Percentiles rank a stretch among this genome's conserved stretches.
Conservation (phyloP, 2,888 invertebrate genomes). For the Synergus japonicus region DNA sequence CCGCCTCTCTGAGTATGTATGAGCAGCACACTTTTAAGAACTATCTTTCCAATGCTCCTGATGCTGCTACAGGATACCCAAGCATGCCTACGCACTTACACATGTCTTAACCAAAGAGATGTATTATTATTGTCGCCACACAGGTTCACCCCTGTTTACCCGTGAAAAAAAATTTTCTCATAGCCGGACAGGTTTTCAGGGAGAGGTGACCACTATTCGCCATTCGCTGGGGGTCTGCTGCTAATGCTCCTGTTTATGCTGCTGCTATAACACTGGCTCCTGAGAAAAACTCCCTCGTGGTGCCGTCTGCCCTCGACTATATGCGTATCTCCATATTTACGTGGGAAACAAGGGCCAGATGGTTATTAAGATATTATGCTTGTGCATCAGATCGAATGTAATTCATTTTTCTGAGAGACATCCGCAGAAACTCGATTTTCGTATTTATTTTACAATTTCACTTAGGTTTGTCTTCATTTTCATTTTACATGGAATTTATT, state of each 20-base stretch:
- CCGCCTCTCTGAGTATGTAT: slow-evolving; percentile 45
- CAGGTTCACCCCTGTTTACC: slow-evolving; percentile 72
- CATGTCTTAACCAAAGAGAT: slow-evolving; percentile 44
- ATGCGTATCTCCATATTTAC: slow-evolving; percentile 70
- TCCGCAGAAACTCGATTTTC: slow-evolving; percentile 3
- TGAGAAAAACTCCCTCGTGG: slow-evolving; percentile 69
- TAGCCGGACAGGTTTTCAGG: slow-evolving; percentile 68
- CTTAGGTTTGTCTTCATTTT: neutral
- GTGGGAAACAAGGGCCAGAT: slow-evolving; percentile 72
- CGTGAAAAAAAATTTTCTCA: slow-evolving; percentile 70
- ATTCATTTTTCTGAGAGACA: slow-evolving; percentile 45
- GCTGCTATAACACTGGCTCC: slow-evolving; percentile 62
- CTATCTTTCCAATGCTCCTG: neutral
- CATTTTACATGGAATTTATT: no score
- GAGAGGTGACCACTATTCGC: slow-evolving; percentile 56
- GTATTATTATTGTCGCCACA: slow-evolving; percentile 70
- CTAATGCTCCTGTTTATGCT: slow-evolving; percentile 64
- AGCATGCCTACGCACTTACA: slow-evolving; percentile 43
- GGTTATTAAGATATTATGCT: slow-evolving; percentile 61
- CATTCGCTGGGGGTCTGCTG: slow-evolving; percentile 71
- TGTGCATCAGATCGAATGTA: slow-evolving; percentile 64
- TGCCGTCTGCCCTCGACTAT: slow-evolving; percentile 51
- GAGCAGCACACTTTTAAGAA: neutral
- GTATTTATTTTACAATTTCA: neutral
- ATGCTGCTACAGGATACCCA: no score